Percentiles rank a stretch among this genome's conserved stretches.
phyloP scores from a whole-genome alignment of 2,888 invertebrate species.

The Temnothorax unifasciatus region DNA sequence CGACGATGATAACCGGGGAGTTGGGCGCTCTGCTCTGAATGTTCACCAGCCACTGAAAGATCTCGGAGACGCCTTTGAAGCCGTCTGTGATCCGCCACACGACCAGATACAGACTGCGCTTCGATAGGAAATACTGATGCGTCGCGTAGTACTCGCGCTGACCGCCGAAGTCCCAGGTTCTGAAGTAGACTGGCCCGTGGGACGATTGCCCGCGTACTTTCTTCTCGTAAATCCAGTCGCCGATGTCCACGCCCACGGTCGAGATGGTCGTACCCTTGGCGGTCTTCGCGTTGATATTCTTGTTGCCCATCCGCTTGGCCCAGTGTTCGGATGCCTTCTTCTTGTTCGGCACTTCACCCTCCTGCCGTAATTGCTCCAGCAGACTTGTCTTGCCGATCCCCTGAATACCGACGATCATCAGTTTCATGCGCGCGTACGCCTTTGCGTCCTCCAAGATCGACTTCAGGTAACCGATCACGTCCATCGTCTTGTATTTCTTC shows the following conservation, averaged over 20 bases:
- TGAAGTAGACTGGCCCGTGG: constrained; percentile 94
- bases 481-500: constrained; percentile 98
- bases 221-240: constrained; percentile 97
- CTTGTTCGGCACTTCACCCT: constrained; percentile 92
- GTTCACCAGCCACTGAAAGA: constrained; percentile 98
- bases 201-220: constrained; percentile 91
- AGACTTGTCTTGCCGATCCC: constrained; percentile 96
- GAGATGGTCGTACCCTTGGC: constrained; percentile 94
- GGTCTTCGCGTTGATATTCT: constrained; percentile 92
- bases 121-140: constrained; percentile 99
- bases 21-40: constrained; percentile 98
- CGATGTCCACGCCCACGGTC: constrained; percentile 99
- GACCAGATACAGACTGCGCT: constrained; percentile 97
- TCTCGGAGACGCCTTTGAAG: constrained; percentile 94
- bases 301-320: constrained; percentile 98
- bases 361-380: constrained; percentile 94
- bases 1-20: constrained; percentile 98
- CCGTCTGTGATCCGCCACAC: constrained; percentile 98
- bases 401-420: constrained; percentile 98
- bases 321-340: constrained; percentile 93
- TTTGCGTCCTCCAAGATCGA: constrained; percentile 95
- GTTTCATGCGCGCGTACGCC: constrained; percentile 97
- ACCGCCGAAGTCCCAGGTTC: constrained; percentile 99
- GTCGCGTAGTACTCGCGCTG: constrained; percentile 99
- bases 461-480: constrained; percentile 97